Base-by-base conservation (phyloP, 2,113 vertebrate species). In the Micronycteris hirsuta region DNA sequence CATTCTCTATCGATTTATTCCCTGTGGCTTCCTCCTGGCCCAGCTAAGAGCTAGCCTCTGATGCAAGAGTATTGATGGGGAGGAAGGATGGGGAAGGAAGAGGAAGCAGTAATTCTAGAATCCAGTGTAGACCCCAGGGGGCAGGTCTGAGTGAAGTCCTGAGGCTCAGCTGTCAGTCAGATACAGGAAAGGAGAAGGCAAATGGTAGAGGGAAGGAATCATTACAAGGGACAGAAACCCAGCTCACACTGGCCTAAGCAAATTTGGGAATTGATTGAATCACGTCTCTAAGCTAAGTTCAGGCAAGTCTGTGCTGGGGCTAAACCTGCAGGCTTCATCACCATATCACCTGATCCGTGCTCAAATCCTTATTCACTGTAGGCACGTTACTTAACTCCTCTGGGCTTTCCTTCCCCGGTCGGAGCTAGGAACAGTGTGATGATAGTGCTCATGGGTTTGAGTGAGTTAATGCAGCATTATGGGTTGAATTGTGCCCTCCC, bases 1-100 rank as follows among this genome's bases (percentile, higher is more conserved):
- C 82, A 68, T 11, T 89, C 43, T 33, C 4, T 92, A 96, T 95
- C 94, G 95, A 97, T 95, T 92, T 68, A 77, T 24, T 83, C 49
- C n/a, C 58, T 74, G 56, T 65, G 61, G 76, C 52, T 82, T 76
- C 67, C 76, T 96, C 54, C 81, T 82, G 93, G 76, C 41, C 41
- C 41, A 49, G 31, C 65, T 94, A 77, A 95, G 49, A 93, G 83
- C 84, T 56, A 70, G 63, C 41, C 24, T 74, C 68, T 80, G 70
- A 82, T 45, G 52, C 77, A 61, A 80, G 56, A 61, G 10, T 86
- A 89, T 41, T 49, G 77, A 91, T 65, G 36, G n/a, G 71, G 28
- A 84, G 36, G 38, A 4, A 38, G 6, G 76, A 38, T 5, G 5
- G 4, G 17, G 7, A 17, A 68, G 43, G 58, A 70, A 52, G 33